Base-by-base conservation (phyloP, 2,113 vertebrate species). In the Rhinogobius similis region DNA sequence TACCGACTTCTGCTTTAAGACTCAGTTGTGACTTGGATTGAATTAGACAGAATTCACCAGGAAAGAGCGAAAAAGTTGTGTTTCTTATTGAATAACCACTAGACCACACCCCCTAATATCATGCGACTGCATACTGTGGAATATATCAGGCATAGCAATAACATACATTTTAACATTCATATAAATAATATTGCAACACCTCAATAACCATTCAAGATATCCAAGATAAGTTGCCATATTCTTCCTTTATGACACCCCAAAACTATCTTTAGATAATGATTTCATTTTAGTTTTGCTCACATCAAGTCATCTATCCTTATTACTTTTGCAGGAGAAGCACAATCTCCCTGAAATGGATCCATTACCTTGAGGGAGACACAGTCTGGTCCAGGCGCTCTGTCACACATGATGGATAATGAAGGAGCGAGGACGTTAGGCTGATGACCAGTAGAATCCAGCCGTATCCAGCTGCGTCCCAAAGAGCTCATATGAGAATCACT, bases 351-450 rank as follows among this genome's bases (percentile, higher is more conserved):
- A 67, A 77, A 72, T 32, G 23, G 11, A 62, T 5, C 11, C 58
- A 67, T 70, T 72, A 72, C 32, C 20, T 58, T 32, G 39, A 58
- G 50, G 68, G 41, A 48, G 52, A 69, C 27, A 64, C 48, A 48
- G 52, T 65, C 14, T 38, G 65, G 44, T 71, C 73, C 71, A 58
- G 24, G 53, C 9, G n/a, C 59, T 61, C 62, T 68, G 64, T 73
- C 41, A 76, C 68, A 36, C 46, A 38, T 21, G 18, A 21, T 50
- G 63, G 56, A 52, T 16, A 74, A 77, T 67, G 68, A 48, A 81
- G 52, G 18, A 27, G 21, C 10, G 36, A 59, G 21, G 41, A 52
- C 11, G 26, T 27, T 65, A 18, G 18, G 18, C 69, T 20, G 56
- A n/a, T 29, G 36, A n/a, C 23, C 12, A 29, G 29, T 29, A 68